Percentiles rank a stretch among this genome's conserved stretches.
Evolutionary conservation across 2,888 invertebrate genomes (phyloP).

Genomic region (Meghimatium bilineatum): DNA sequence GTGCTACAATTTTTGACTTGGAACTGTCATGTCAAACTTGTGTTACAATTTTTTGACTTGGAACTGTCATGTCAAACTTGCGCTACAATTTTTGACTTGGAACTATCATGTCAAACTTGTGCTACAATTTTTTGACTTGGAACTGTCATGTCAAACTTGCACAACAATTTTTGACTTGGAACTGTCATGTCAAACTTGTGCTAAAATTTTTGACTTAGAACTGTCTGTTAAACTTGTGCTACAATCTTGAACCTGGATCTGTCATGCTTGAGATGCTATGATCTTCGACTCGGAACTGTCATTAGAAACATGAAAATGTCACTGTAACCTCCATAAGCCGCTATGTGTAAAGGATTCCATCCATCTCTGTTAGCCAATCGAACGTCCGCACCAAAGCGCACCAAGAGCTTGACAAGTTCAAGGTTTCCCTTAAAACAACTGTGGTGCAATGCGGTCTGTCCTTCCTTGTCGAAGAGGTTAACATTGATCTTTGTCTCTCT

Average conservation of each 20-base stretch:
- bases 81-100: too few relatives aligned
- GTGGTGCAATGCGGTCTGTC: slow-evolving; percentile 77
- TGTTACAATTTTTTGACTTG: too few relatives aligned
- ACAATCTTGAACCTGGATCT: too few relatives aligned
- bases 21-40: neutral
- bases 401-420: slow-evolving; percentile 77
- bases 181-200: too few relatives aligned
- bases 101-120: too few relatives aligned
- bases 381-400: slow-evolving; percentile 77
- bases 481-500: slow-evolving; percentile 75
- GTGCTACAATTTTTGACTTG: neutral
- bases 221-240: too few relatives aligned
- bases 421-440: slow-evolving; percentile 77
- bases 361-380: slow-evolving; percentile 77
- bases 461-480: slow-evolving; percentile 76
- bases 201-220: too few relatives aligned
- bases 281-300: slow-evolving; percentile 34
- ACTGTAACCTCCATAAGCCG: slow-evolving; percentile 76
- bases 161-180: too few relatives aligned
- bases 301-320: slow-evolving; percentile 73
- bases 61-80: too few relatives aligned
- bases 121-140: too few relatives aligned
- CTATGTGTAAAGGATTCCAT: slow-evolving; percentile 77
- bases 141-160: too few relatives aligned
- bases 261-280: slow-evolving; percentile 12